phyloP scores from a whole-genome alignment of 2,797 vertebrate species.

The Oreochromis grahami region DNA sequence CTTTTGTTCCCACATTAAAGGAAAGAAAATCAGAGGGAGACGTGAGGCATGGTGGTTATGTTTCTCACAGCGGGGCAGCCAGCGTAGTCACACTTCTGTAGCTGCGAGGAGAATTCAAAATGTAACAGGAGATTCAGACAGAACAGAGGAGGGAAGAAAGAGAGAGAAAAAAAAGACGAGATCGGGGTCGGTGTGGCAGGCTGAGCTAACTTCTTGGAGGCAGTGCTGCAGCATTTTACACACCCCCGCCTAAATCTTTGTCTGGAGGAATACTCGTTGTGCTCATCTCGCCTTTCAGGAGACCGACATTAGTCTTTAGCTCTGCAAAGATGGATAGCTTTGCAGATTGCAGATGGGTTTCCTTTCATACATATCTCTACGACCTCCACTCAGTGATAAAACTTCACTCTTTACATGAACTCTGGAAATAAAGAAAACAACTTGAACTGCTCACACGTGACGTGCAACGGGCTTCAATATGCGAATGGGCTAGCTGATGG shows the following conservation, averaged over 20 bases:
- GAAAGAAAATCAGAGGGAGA: slow-evolving; percentile 3
- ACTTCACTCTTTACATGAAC: neutral
- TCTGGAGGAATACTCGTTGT: neutral
- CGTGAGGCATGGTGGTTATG: neutral
- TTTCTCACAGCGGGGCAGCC: slow-evolving; percentile 7
- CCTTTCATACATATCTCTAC: neutral
- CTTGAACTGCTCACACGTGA: neutral
- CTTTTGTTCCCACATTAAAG: slow-evolving; percentile 33
- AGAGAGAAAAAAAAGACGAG: neutral
- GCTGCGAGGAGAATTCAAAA: slow-evolving; percentile 35
- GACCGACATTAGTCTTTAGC: neutral
- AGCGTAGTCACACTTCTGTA: slow-evolving; percentile 21
- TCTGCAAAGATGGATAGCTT: neutral
- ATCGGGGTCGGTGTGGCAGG: neutral
- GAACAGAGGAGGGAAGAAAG: neutral
- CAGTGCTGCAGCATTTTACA: neutral
- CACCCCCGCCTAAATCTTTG: neutral
- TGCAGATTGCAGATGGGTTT: neutral
- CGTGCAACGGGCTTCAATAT: neutral
- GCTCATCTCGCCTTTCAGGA: slow-evolving; percentile 3
- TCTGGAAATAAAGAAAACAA: neutral
- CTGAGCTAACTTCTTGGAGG: slow-evolving; percentile 8
- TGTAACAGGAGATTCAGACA: slow-evolving; percentile 9
- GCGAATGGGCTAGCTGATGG: neutral
- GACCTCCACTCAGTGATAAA: neutral